Percentiles rank a stretch among this genome's conserved stretches.
Conservation (phyloP, 2,888 invertebrate species). For the Rhodophaea formosa region DNA sequence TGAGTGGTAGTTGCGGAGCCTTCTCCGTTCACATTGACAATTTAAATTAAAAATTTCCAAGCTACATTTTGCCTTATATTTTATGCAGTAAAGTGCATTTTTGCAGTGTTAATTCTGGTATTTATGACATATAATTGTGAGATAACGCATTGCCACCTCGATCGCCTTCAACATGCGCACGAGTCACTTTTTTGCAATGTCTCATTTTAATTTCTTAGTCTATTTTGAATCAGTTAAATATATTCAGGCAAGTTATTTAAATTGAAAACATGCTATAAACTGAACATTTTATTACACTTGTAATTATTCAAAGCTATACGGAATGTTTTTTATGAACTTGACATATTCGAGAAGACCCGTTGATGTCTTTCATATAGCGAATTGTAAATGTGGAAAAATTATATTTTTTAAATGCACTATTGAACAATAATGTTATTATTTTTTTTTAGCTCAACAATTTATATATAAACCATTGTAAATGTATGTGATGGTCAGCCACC, state of each 20-base stretch:
- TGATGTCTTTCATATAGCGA: background rate
- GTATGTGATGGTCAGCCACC: too few relatives aligned
- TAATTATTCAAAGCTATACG: background rate
- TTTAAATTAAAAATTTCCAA: constrained; percentile 37
- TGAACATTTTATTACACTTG: background rate
- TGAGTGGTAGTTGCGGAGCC: constrained; percentile 63
- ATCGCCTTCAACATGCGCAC: constrained; percentile 73
- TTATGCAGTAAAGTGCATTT: constrained; percentile 17
- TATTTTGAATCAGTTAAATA: constrained; percentile 33
- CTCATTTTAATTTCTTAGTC: constrained; percentile 53
- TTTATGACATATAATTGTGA: constrained; percentile 37
- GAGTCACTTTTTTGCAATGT: constrained; percentile 68
- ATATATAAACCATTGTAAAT: too few relatives aligned
- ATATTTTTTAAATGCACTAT: too few relatives aligned
- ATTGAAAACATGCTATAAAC: background rate
- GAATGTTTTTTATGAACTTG: background rate
- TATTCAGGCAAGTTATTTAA: background rate
- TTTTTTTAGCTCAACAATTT: too few relatives aligned
- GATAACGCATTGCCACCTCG: constrained; percentile 59
- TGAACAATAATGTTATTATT: too few relatives aligned
- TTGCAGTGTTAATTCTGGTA: constrained; percentile 13
- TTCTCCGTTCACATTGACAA: constrained; percentile 70
- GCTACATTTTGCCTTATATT: constrained; percentile 31
- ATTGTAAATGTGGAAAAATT: background rate
- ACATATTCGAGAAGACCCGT: background rate